Conservation (phyloP, 2,888 invertebrate species). For the Lydus trimaculatus region DNA sequence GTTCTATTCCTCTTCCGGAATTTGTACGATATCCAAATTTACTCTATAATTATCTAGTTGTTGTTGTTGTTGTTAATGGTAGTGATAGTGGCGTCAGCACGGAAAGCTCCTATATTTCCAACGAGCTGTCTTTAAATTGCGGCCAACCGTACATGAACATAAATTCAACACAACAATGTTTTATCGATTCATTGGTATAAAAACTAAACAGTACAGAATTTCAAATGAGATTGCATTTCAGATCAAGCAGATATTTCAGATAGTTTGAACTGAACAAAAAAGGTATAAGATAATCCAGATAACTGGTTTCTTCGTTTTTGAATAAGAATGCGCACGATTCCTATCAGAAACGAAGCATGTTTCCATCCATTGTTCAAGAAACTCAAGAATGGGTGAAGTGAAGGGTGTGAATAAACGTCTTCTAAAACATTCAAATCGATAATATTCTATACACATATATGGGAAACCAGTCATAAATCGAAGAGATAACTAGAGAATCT, state of each 20-base stretch:
- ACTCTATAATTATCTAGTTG: not conserved
- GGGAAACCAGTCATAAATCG: not conserved
- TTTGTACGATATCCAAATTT: not conserved
- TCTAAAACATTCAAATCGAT: constrained; percentile 8
- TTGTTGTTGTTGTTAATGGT: not conserved
- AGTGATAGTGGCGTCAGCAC: not conserved
- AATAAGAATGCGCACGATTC: constrained; percentile 11
- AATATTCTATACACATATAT: not conserved
- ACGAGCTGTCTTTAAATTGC: not conserved
- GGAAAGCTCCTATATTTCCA: not conserved
- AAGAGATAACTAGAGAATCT: not conserved
- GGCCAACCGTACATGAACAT: not conserved
- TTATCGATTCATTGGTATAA: not conserved
- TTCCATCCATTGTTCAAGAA: constrained; percentile 11
- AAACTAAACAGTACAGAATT: not conserved
- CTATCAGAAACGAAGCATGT: constrained; percentile 5
- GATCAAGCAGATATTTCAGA: not conserved
- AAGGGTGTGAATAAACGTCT: not conserved
- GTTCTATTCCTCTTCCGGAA: not conserved
- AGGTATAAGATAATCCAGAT: constrained; percentile 14
- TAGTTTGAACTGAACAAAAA: not conserved
- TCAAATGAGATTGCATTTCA: constrained; percentile 4
- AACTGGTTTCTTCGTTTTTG: constrained; percentile 11
- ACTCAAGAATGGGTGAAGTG: not conserved
- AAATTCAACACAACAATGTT: not conserved